Conservation (phyloP, 2,888 invertebrate genomes). For the Mactromeris polynyma region DNA sequence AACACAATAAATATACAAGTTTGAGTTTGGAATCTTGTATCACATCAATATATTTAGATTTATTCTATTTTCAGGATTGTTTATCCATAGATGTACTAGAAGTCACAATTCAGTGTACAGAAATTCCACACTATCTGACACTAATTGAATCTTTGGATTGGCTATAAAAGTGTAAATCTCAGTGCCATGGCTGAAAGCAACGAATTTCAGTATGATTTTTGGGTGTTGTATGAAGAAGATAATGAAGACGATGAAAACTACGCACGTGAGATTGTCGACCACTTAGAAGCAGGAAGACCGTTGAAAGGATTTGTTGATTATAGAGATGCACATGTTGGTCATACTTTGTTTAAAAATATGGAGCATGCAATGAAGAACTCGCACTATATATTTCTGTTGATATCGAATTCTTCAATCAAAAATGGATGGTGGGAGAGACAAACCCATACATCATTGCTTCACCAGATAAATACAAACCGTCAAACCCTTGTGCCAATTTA, state of each 20-base stretch:
- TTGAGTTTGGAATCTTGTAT: too few relatives aligned
- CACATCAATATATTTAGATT: too few relatives aligned
- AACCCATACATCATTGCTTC: background rate
- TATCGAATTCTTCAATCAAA: slow-evolving; percentile 4
- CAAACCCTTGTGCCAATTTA: slow-evolving; percentile 21
- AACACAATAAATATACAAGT: too few relatives aligned
- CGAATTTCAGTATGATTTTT: background rate
- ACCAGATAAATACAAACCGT: background rate
- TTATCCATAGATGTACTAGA: too few relatives aligned
- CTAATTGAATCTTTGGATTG: too few relatives aligned
- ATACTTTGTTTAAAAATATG: background rate
- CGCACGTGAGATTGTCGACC: background rate
- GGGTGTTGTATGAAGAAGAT: slow-evolving; percentile 16
- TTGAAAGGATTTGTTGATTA: background rate
- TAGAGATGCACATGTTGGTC: background rate
- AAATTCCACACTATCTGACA: too few relatives aligned
- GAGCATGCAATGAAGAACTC: slow-evolving; percentile 18
- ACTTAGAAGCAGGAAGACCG: background rate
- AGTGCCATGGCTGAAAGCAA: background rate
- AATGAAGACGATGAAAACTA: background rate
- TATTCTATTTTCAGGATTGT: background rate
- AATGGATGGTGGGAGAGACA: slow-evolving; percentile 25
- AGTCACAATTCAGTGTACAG: too few relatives aligned
- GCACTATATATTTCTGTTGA: slow-evolving; percentile 6
- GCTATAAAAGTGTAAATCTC: too few relatives aligned